Percentiles rank a stretch among this genome's conserved stretches.
These are phyloP conservation scores for Zhuqinia jingwanae DNA, from an alignment of 2,888 invertebrate genomes.

Conservation along the genomic window DNA sequence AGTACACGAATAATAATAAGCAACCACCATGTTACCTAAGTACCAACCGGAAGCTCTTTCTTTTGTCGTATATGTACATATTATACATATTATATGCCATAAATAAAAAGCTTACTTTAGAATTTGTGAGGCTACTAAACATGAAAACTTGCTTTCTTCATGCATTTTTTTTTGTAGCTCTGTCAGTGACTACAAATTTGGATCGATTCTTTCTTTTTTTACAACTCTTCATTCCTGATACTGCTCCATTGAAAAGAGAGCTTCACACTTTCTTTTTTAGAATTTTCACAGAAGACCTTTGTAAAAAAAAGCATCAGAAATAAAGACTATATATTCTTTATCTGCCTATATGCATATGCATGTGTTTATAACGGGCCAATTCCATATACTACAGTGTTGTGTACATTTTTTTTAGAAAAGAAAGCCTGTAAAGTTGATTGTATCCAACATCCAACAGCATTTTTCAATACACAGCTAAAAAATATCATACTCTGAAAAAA, in stretches of 20 bases:
- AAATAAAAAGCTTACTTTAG: conserved; percentile 26
- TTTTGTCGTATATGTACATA: not conserved
- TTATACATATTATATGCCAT: not conserved
- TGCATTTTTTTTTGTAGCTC: conserved; percentile 50
- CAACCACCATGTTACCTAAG: too few species aligned
- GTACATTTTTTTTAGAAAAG: conserved; percentile 31
- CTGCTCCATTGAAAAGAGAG: conserved; percentile 52
- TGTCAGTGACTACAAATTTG: conserved; percentile 59
- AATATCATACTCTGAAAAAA: too few species aligned
- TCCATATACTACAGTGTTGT: conserved; percentile 32
- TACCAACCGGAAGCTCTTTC: not conserved
- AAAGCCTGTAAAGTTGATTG: not conserved
- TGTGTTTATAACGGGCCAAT: conserved; percentile 11
- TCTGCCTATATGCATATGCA: not conserved
- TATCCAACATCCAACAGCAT: conserved; percentile 14
- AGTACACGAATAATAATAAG: not conserved
- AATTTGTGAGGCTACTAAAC: conserved; percentile 55
- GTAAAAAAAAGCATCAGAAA: too few species aligned
- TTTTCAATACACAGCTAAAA: conserved; percentile 34
- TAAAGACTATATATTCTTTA: not conserved
- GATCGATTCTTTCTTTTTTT: conserved; percentile 64
- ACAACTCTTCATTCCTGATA: conserved; percentile 63
- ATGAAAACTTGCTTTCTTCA: conserved; percentile 42
- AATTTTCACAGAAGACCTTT: not conserved
- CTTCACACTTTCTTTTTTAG: conserved; percentile 52